A percentile compares a stretch with the other conserved stretches of the same genome.
Evolutionary conservation across 2,888 invertebrate genomes (phyloP).

Genomic region (Myopa testacea): DNA sequence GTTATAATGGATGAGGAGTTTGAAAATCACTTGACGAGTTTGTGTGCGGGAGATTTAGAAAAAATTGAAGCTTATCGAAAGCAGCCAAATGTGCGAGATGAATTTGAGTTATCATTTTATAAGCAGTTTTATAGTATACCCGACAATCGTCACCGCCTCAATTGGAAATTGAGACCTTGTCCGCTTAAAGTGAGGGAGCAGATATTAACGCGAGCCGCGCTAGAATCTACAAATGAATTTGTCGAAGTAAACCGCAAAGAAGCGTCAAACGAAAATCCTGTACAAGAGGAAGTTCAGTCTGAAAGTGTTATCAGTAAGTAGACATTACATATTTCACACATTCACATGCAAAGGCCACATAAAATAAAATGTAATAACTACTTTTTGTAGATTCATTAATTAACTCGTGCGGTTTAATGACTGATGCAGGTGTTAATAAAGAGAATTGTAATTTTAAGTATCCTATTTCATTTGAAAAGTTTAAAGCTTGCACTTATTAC

Average conservation of each 20-base stretch:
- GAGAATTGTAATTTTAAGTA: not conserved
- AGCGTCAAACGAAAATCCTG: no score
- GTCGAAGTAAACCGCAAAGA: not conserved
- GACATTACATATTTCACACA: no score
- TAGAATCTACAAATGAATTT: not conserved
- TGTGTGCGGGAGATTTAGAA: not conserved
- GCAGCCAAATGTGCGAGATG: not conserved
- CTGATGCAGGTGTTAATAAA: not conserved
- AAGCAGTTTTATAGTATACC: conserved; percentile 18
- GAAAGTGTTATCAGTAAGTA: not conserved
- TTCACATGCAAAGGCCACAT: no score
- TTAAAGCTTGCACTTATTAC: conserved; percentile 41
- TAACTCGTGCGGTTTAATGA: not conserved
- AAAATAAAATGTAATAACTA: no score
- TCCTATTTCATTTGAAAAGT: conserved; percentile 32
- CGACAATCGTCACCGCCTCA: not conserved
- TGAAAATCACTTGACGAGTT: not conserved
- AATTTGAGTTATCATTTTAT: conserved; percentile 8
- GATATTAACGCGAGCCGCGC: conserved; percentile 6
- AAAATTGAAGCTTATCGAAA: not conserved
- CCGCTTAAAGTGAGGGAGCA: conserved; percentile 1
- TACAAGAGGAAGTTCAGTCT: not conserved
- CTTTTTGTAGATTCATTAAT: no score
- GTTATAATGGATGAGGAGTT: conserved; percentile 20
- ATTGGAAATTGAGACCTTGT: conserved; percentile 26